phyloP scores from a whole-genome alignment of 2,113 vertebrate species.

The Heterocephalus glaber region DNA sequence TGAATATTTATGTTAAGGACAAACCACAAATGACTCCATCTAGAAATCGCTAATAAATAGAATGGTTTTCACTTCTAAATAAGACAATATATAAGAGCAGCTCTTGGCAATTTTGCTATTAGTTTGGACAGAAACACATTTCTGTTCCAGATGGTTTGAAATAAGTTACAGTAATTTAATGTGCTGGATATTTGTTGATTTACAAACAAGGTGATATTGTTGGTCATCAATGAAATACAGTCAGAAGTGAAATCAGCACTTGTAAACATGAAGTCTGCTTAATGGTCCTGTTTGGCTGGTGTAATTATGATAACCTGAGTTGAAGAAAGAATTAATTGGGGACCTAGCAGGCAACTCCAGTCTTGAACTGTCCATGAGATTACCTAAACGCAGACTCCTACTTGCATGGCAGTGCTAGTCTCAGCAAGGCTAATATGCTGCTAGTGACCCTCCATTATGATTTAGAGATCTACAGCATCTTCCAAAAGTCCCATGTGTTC shows the following conservation, averaged over 20 bases:
- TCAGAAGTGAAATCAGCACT: not conserved
- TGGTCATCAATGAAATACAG: not conserved
- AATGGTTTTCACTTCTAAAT: slow-evolving; percentile 10
- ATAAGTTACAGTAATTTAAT: not conserved
- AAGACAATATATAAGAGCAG: not conserved
- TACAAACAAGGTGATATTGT: not conserved
- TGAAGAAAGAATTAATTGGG: not conserved
- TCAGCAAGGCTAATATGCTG: not conserved
- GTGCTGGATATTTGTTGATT: not conserved
- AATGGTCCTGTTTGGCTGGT: not conserved
- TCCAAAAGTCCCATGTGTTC: not conserved
- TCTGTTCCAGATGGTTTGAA: not conserved
- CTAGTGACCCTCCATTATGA: not conserved
- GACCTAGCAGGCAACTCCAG: not conserved
- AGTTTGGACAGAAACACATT: not conserved
- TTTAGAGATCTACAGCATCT: not conserved
- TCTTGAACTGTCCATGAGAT: not conserved
- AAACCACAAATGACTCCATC: not conserved
- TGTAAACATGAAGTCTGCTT: not conserved
- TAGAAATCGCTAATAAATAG: slow-evolving; percentile 37
- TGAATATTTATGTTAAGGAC: not conserved
- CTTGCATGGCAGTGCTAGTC: not conserved
- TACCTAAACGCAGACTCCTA: not conserved
- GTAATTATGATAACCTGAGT: not conserved
- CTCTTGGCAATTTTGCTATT: not conserved